Base-by-base conservation (phyloP, 2,888 invertebrate species). In the Toxonevra muliebris region DNA sequence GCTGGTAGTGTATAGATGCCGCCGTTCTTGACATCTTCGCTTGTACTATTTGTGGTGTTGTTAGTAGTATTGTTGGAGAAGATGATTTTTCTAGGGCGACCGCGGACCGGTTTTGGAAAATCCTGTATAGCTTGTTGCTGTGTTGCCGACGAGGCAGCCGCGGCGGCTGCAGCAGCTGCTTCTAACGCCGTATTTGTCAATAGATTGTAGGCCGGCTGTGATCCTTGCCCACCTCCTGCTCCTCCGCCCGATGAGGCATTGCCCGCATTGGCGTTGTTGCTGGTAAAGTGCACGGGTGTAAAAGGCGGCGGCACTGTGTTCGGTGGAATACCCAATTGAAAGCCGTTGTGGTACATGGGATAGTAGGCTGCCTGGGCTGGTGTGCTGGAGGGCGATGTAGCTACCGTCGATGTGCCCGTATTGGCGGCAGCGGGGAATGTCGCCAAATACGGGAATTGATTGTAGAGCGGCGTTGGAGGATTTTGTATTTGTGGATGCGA, bases 271-370 rank as follows among this genome's bases (percentile, higher is more conserved):
- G 68, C 52, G 15, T 68, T 50, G 57, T 66, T 66, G 13, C 40
- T 59, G 40, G 81, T 73, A 74, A 85, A 85, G 66, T 85, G 85
- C 43, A 85, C 85, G 8, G 84, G 84, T 3, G 84, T 85, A 66
- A 85, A 85, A 10, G 84, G 84, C 30, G 84, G 85, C 70, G 84
- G 84, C 65, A 83, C 84, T 41, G 84, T 76, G 62, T 84, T 84
- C 19, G 84, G 84, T 13, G 83, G 81, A 66, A 84, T 82, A 20
- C 83, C 79, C 61, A 85, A 66, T 69, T 85, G 84, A 76, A 85
- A 85, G 71, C 84, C 85, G 76, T 85, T 85, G 68, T 84, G 84
- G 75, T 85, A 85, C 84, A 85, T 84, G 15, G 85, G 84, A 77
- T 84, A 84, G 68, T 85, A 85, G 58, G 80, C 75, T 61, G 80